Base-by-base conservation (phyloP, 2,113 vertebrate genomes). In the Heterocephalus glaber region DNA sequence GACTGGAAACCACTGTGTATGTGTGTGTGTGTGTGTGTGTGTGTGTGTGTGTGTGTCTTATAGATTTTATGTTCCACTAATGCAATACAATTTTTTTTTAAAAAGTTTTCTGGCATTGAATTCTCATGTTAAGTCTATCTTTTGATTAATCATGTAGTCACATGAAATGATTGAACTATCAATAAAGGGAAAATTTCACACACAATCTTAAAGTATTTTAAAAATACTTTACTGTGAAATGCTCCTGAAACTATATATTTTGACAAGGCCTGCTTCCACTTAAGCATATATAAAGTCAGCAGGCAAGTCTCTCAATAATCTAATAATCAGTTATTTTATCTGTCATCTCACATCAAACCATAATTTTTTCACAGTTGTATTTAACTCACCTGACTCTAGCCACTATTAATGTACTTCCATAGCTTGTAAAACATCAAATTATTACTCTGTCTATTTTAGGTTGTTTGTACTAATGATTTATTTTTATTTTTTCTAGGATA, bases 401-500 rank as follows among this genome's bases (percentile, higher is more conserved):
- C 95, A 84, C 79, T 98, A 92, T 97, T 97, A 98, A 97, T 98
- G 92, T 97, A 97, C 97, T 96, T 96, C 96, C 93, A 30, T 98
- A 98, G 98, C 13, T 94, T 98, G 95, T 98, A 96, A 98, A 98
- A 97, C 90, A 97, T 96, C 96, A 98, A 97, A 97, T 98, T 98
- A 98, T 97, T 96, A 93, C 97, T 98, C 87, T 98, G 95, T 94
- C 98, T 98, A 97, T 98, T 98, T 98, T 97, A 97, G 96, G 90
- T 98, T 95, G 95, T 98, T 98, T 96, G 86, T 97, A 97, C 97
- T 99, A 99, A 99, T 98, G 98, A 98, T 98, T 98, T 98, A 98
- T 99, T 99, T 98, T 98, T 98, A 97, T 99, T 99, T 99, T 98
- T 98, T 98, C 97, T 98, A 99, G 99, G 99, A 98, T 98, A 99